phyloP scores from a whole-genome alignment of 2,888 invertebrate species.

The Melanostoma mellinum region DNA sequence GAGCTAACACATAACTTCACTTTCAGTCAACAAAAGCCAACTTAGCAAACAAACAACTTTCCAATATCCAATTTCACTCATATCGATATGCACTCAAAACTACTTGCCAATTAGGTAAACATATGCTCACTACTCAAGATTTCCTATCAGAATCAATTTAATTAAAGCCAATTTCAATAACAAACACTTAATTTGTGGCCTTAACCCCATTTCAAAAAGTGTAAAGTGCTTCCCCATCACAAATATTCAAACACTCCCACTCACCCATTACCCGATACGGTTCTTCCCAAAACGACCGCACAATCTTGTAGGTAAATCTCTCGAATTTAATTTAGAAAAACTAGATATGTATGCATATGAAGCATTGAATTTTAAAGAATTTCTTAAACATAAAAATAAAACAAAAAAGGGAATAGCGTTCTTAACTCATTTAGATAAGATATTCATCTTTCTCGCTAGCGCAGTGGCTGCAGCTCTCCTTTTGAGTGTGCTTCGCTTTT shows the following conservation, averaged over 20 bases:
- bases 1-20: too few species aligned
- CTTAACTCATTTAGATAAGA: conserved; percentile 61
- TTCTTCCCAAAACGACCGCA: conserved; percentile 16
- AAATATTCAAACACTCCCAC: conserved; percentile 29
- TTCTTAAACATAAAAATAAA: conserved; percentile 20
- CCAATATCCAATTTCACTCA: conserved; percentile 4
- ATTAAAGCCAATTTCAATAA: conserved; percentile 37
- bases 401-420: conserved; percentile 26
- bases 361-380: conserved; percentile 25
- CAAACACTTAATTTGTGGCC: conserved; percentile 49
- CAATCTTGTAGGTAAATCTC: conserved; percentile 6
- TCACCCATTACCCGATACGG: conserved; percentile 10
- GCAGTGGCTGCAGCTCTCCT: background rate
- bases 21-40: too few species aligned
- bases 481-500: conserved; percentile 35
- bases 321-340: conserved; percentile 22
- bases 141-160: conserved; percentile 27
- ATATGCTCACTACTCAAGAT: conserved; percentile 9
- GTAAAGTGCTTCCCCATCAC: conserved; percentile 36
- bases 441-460: conserved; percentile 44
- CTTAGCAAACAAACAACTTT: conserved; percentile 1
- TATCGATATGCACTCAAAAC: background rate
- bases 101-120: conserved; percentile 28
- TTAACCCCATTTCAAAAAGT: conserved; percentile 40
- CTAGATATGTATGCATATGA: conserved; percentile 3